These are phyloP conservation scores for Liolophura sinensis DNA, from an alignment of 1,140 invertebrate species.

Conservation along the genomic window DNA sequence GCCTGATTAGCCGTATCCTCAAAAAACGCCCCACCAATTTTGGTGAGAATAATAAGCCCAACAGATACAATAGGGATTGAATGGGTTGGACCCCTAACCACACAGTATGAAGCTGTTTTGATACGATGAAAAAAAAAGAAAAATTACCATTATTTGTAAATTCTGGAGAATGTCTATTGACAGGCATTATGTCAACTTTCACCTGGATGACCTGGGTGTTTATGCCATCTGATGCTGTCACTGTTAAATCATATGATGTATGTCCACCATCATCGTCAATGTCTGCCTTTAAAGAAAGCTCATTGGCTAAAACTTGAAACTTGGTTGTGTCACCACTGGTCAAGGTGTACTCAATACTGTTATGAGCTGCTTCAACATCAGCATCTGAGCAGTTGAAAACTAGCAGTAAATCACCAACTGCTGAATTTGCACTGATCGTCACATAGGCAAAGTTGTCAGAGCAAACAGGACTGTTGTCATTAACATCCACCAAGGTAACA, in stretches of 20 bases:
- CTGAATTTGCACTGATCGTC: background rate
- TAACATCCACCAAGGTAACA: slow-evolving; percentile 39
- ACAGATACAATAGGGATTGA: too few relatives aligned
- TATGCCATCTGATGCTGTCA: slow-evolving; percentile 32
- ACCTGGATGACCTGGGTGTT: slow-evolving; percentile 22
- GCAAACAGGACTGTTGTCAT: slow-evolving; percentile 33
- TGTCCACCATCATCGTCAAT: slow-evolving; percentile 32
- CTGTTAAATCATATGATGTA: slow-evolving; percentile 26
- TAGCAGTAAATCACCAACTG: background rate
- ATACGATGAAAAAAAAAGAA: too few relatives aligned
- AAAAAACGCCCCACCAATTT: too few relatives aligned
- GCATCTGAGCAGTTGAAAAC: slow-evolving; percentile 27
- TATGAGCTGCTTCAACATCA: slow-evolving; percentile 19
- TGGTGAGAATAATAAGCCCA: too few relatives aligned
- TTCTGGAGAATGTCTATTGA: slow-evolving; percentile 22
- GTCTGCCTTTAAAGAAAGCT: slow-evolving; percentile 16
- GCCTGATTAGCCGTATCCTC: too few relatives aligned
- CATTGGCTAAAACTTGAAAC: slow-evolving; percentile 20
- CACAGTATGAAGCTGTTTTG: too few relatives aligned
- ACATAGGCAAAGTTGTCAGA: background rate
- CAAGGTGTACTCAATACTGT: slow-evolving; percentile 28
- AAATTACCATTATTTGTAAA: slow-evolving; percentile 8
- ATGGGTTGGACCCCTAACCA: too few relatives aligned
- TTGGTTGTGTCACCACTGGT: slow-evolving; percentile 23
- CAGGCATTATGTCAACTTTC: slow-evolving; percentile 16